Evolutionary conservation across 1,140 invertebrate genomes (phyloP), one percentile per base, ranked within the genome.

Genomic region (Drosophila repleta): DNA sequence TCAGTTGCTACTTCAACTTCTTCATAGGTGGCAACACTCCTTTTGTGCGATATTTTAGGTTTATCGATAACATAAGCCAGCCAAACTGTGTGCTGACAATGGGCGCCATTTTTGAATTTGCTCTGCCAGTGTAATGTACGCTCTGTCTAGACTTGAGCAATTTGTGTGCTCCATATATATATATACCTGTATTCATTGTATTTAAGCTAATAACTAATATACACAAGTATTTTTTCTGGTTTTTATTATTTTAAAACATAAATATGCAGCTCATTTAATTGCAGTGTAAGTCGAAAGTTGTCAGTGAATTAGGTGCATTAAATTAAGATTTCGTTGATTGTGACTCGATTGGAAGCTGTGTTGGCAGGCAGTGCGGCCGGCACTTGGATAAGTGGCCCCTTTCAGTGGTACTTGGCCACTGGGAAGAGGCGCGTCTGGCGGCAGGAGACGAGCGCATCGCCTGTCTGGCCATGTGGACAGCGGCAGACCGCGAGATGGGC

Each of bases 401-500:
- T 10, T 53, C 58, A 88, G 66, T 91, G 90, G 78, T 92, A 92
- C 64, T 92, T 91, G 66, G 91, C 88, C 64, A 90, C 80, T 7
- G 87, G 83, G 65, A 88, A 91, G 51, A 63, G 79, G 74, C 92
- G 84, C 5, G 89, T 83, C 67, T 83, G 80, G 43, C 84, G 83
- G 64, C 92, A 92, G 17, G 85, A 84, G 26, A 92, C 77, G 3
- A 96, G 87, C 2, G 96, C 95, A 92, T 97, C 95, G 6, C 96
- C 96, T n/a, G 94, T 93, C 72, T 94, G 95, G 53, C 97, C 97
- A 32, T 95, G 92, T 0, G 96, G 95, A 84, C 97, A 98, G 1
- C 96, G 96, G 90, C 97, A 98, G 11, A 97, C 96, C 1, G 96
- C 96, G 46, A 96, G 94, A 88, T 97, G 96, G 57, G 74, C 51